phyloP scores from a whole-genome alignment of 2,113 vertebrate genomes.

The Bufo gargarizans region DNA sequence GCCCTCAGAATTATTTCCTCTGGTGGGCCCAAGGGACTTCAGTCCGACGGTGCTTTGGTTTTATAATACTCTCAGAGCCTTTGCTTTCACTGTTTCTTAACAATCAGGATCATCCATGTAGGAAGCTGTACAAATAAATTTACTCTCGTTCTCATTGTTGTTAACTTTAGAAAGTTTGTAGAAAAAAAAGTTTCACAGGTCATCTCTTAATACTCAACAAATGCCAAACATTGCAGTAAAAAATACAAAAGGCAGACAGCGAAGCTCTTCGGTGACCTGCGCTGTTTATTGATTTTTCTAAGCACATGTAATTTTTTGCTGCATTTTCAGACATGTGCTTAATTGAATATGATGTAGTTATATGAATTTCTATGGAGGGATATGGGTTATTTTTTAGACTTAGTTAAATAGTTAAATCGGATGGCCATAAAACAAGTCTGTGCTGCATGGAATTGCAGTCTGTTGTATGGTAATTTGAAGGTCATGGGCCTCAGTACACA shows the following conservation, averaged over 20 bases:
- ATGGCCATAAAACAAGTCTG: too few relatives aligned
- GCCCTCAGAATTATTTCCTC: too few relatives aligned
- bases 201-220: not conserved
- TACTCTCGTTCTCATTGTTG: not conserved
- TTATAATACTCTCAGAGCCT: not conserved
- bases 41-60: not conserved
- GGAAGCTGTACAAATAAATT: not conserved
- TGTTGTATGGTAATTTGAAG: too few relatives aligned
- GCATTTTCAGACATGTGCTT: conserved; percentile 41
- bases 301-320: conserved; percentile 29
- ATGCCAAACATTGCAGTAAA: conserved; percentile 50
- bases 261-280: conserved; percentile 36
- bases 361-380: not conserved
- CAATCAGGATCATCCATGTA: not conserved
- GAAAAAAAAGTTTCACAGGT: not conserved
- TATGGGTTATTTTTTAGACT: too few relatives aligned
- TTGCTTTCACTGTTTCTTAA: not conserved
- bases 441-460: too few relatives aligned
- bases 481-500: too few relatives aligned
- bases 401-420: too few relatives aligned
- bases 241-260: conserved; percentile 7
- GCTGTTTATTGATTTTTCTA: conserved; percentile 57
- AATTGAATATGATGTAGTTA: not conserved
- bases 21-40: too few relatives aligned
- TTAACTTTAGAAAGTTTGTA: not conserved